Evolutionary conservation across 2,888 invertebrate genomes (phyloP), one percentile per base, ranked within the genome.

Genomic region (Patella ulyssiponensis): DNA sequence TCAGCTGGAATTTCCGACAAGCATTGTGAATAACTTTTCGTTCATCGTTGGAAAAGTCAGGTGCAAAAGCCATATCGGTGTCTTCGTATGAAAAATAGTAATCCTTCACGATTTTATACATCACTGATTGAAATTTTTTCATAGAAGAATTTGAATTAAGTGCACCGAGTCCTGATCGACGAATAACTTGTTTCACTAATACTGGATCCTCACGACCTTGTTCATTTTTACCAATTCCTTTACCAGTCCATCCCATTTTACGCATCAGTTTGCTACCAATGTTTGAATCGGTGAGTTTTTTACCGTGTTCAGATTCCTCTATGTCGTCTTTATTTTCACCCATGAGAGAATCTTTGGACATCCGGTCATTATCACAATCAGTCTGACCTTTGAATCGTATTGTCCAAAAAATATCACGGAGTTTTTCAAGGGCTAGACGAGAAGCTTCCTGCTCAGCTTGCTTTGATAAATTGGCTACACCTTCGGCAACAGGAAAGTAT

Each of bases 211-310:
- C 93, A 56, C 94, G 94, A 1, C 95, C 95, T 72, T 93, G 93
- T 1, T 91, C 91, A 1, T 93, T 91, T 1, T 93, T 92, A 0
- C 95, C 95, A 3, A 95, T 91, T 0, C 95, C 95, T 7, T 95
- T 95, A 2, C 95, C 95, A 5, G 92, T 91, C 95, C 95, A 95
- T 0, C 95, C 95, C 95, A 95, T 95, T 77, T 93, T 91, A 58
- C 93, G 92, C 93, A 95, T 93, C 91, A 95, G 86, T 84, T 93
- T 93, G 73, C 91, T 93, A 14, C 94, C 94, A 71, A 94, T 90
- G 84, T 93, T 94, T 79, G 92, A 91, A 3, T 92, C 91, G 0
- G 88, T 80, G 44, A 88, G 85, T 9, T 80, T 77, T 20, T 84
- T 75, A 51, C 77, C 77, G 33, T 72, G 58, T 73, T 54, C 53